phyloP scores from a whole-genome alignment of 2,888 invertebrate genomes.

The Pyrgus malvae region DNA sequence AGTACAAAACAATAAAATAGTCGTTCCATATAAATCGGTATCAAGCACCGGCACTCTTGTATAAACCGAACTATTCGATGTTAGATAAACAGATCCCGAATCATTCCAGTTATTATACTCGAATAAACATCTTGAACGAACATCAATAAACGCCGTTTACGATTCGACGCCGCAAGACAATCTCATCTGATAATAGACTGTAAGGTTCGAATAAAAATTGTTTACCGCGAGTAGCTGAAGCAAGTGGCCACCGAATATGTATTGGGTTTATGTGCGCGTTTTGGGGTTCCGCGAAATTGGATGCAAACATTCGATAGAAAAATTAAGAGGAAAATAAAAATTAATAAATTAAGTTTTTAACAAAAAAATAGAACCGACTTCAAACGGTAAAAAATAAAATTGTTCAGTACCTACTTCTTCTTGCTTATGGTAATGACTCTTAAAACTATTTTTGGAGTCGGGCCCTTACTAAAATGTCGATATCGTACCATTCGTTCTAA shows the following conservation, averaged over 20 bases:
- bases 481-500: no score
- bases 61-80: constrained; percentile 59
- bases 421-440: no score
- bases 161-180: constrained; percentile 48
- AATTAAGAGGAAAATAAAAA: no score
- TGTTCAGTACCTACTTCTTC: no score
- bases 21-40: constrained; percentile 12
- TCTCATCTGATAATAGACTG: constrained; percentile 62
- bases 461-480: no score
- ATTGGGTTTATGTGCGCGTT: constrained; percentile 36
- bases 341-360: no score
- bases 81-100: constrained; percentile 68
- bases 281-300: constrained; percentile 33
- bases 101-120: constrained; percentile 69
- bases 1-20: constrained; percentile 21
- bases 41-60: constrained; percentile 28
- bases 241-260: constrained; percentile 35
- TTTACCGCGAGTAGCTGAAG: constrained; percentile 49
- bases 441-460: no score
- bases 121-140: constrained; percentile 56
- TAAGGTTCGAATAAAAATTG: constrained; percentile 60
- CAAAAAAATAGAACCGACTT: no score
- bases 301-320: not conserved
- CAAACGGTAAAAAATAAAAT: no score
- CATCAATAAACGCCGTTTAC: constrained; percentile 41